These are phyloP conservation scores for Frieseomelitta varia DNA, from an alignment of 1,140 invertebrate genomes.

Conservation along the genomic window DNA sequence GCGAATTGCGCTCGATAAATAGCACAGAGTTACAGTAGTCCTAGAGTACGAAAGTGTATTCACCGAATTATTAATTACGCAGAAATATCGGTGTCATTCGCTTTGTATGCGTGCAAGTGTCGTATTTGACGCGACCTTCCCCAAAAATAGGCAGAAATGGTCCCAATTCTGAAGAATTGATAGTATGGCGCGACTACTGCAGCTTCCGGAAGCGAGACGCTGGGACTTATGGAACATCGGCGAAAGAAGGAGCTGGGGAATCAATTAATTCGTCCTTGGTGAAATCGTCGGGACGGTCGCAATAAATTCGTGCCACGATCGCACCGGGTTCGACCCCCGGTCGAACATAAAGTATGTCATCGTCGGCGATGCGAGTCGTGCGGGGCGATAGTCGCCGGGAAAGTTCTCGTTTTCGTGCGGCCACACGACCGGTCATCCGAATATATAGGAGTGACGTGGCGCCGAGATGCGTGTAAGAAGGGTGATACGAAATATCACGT, in stretches of 20 bases:
- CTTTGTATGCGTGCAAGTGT: no score
- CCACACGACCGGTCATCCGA: conserved; percentile 15
- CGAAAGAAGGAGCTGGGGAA: neutral
- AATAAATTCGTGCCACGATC: conserved; percentile 36
- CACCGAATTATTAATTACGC: no score
- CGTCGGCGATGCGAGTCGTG: conserved; percentile 45
- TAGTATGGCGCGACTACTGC: no score
- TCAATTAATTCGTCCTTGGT: conserved; percentile 31
- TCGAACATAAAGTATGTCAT: conserved; percentile 52
- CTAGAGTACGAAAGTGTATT: no score
- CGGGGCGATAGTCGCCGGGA: conserved; percentile 36
- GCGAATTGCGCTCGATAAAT: no score
- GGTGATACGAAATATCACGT: conserved; percentile 45
- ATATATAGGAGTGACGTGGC: conserved; percentile 51
- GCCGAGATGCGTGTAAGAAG: conserved; percentile 48
- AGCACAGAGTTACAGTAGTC: no score
- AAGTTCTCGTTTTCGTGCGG: conserved; percentile 45
- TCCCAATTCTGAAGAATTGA: no score
- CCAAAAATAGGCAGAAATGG: no score
- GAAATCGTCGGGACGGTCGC: conserved; percentile 8
- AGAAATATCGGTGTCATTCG: no score
- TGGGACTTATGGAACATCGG: no score
- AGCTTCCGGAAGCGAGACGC: neutral
- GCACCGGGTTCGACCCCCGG: conserved; percentile 20
- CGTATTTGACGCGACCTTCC: no score